Conservation (phyloP, 1,140 invertebrate species). For the Aphelenchoides besseyi region DNA sequence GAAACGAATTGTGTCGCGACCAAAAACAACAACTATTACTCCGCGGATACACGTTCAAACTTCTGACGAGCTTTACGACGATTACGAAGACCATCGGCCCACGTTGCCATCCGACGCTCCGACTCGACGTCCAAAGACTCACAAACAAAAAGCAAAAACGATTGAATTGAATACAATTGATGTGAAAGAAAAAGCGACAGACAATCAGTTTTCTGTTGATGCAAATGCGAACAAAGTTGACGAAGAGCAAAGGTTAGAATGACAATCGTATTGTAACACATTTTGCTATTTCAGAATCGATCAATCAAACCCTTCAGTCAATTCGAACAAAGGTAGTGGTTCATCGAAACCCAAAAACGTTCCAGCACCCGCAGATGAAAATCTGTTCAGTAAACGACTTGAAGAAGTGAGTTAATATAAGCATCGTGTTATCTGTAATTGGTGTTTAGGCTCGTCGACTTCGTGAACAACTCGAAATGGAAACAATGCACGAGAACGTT, state of each 20-base stretch:
- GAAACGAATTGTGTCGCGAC: too few relatives aligned
- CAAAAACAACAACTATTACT: neutral
- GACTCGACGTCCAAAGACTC: neutral
- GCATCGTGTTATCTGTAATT: too few relatives aligned
- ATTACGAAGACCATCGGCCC: neutral
- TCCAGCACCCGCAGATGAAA: neutral
- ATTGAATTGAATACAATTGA: neutral
- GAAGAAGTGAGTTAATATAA: slow-evolving; percentile 3
- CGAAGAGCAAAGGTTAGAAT: neutral
- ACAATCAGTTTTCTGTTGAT: slow-evolving; percentile 9
- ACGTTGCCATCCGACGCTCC: neutral
- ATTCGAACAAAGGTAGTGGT: neutral
- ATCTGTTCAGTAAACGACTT: neutral
- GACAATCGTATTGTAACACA: neutral
- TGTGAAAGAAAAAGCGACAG: neutral
- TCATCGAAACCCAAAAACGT: neutral
- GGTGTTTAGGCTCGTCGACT: slow-evolving; percentile 19
- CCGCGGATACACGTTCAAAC: neutral
- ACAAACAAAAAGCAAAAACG: neutral
- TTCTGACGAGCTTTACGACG: slow-evolving; percentile 10
- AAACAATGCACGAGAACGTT: neutral
- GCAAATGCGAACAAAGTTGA: neutral
- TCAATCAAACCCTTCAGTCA: neutral
- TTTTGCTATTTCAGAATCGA: slow-evolving; percentile 1
- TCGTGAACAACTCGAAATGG: slow-evolving; percentile 23